Percentiles rank a stretch among this genome's conserved stretches.
These are phyloP conservation scores for Ichneumoninae sp. DNA, from an alignment of 2,888 invertebrate genomes.

Conservation along the genomic window DNA sequence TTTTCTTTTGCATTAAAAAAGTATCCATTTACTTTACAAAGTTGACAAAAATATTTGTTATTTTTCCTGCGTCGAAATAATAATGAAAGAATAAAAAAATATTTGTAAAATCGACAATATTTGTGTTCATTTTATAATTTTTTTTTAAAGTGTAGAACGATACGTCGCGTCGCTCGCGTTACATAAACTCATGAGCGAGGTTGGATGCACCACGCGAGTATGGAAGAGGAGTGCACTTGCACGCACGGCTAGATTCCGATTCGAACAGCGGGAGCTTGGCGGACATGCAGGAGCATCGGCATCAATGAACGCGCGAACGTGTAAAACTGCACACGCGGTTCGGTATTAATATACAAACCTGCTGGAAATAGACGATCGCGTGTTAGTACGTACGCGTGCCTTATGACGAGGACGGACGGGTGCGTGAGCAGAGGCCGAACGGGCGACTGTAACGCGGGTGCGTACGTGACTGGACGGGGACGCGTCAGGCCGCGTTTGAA, in stretches of 20 bases:
- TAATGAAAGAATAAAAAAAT: too few relatives aligned
- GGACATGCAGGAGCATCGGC: background rate
- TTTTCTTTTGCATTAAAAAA: too few relatives aligned
- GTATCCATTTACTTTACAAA: too few relatives aligned
- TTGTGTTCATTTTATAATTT: background rate
- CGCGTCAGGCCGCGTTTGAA: slow-evolving; percentile 44
- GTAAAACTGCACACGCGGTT: background rate
- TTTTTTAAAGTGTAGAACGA: background rate
- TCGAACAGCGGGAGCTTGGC: background rate
- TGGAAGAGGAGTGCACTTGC: background rate
- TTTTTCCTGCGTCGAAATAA: too few relatives aligned
- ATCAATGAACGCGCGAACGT: slow-evolving; percentile 39
- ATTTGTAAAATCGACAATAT: too few relatives aligned
- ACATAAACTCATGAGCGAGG: slow-evolving; percentile 58
- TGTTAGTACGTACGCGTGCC: slow-evolving; percentile 53
- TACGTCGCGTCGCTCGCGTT: slow-evolving; percentile 59
- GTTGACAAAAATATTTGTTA: too few relatives aligned
- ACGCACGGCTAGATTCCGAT: background rate
- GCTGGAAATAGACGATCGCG: slow-evolving; percentile 39
- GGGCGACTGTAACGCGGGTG: slow-evolving; percentile 46
- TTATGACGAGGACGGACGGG: slow-evolving; percentile 54
- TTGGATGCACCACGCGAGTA: background rate
- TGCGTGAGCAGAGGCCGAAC: slow-evolving; percentile 51
- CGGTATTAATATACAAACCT: background rate
- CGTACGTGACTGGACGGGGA: slow-evolving; percentile 43